Percentiles rank a stretch among this genome's conserved stretches.
Evolutionary conservation across 2,888 invertebrate genomes (phyloP).

Genomic region (Ptychoptera contaminata): DNA sequence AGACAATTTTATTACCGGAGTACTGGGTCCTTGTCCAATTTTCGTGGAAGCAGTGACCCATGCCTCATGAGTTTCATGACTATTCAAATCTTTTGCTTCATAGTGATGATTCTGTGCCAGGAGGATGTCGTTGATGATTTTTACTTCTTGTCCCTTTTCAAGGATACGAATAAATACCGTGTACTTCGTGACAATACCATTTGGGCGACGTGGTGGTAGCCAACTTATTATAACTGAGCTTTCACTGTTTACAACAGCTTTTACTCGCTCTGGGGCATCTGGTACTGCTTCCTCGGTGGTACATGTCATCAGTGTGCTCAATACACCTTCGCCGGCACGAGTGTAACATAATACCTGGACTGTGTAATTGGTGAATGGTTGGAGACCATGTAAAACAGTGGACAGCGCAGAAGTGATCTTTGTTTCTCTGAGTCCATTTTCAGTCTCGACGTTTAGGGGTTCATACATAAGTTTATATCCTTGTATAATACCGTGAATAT

Average conservation of each 20-base stretch:
- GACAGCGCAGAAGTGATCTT: slow-evolving; percentile 37
- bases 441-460: slow-evolving; percentile 25
- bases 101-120: slow-evolving; percentile 35
- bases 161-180: slow-evolving; percentile 41
- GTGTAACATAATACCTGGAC: slow-evolving; percentile 46
- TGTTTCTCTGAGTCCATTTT: slow-evolving; percentile 31
- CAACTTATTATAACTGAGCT: slow-evolving; percentile 45
- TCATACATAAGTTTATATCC: slow-evolving; percentile 67
- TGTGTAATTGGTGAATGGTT: slow-evolving; percentile 48
- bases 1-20: slow-evolving; percentile 36
- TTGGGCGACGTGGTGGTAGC: slow-evolving; percentile 44
- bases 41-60: slow-evolving; percentile 45
- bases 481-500: slow-evolving; percentile 49
- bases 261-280: slow-evolving; percentile 44
- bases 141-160: slow-evolving; percentile 36
- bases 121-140: slow-evolving; percentile 31
- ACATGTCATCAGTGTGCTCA: slow-evolving; percentile 37
- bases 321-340: slow-evolving; percentile 42
- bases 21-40: slow-evolving; percentile 42
- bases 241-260: slow-evolving; percentile 40
- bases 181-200: slow-evolving; percentile 45
- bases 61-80: slow-evolving; percentile 40
- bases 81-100: slow-evolving; percentile 36
- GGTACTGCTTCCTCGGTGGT: slow-evolving; percentile 43
- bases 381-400: slow-evolving; percentile 38